Evolutionary conservation across 2,113 vertebrate genomes (phyloP), one percentile per base, ranked within the genome.

Genomic region (Corvus cornix): DNA sequence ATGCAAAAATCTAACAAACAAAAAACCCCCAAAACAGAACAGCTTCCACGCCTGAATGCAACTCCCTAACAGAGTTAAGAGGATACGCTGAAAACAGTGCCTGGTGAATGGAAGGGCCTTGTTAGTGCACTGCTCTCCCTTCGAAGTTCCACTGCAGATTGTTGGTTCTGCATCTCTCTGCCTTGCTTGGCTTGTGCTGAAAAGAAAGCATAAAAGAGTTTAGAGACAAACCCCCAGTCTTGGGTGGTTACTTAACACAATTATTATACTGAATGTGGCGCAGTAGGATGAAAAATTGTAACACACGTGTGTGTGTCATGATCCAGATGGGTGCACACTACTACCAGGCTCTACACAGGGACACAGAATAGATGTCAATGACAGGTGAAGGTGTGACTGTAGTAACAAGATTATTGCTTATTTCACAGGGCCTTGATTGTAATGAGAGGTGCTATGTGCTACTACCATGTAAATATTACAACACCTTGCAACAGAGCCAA

Each of bases 31-130:
- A 72, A 83, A 93, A n/a, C 41, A 86, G 70, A 95, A 97, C 97
- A 79, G 35, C 53, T 87, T 44, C 51, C 52, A 73, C 0, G 13
- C 53, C 49, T 72, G 37, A 66, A 53, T 11, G 31, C 37, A 49
- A 84, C 33, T 49, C 51, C 46, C 70, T 17, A 33, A 48, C 31
- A 41, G 17, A 44, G 53, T 46, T 44, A 84, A 95, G 96, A 98
- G 99, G 99, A 99, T 99, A 99, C 99, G 99, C 73, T 99, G 99
- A 98, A 99, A 99, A 98, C 99, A 99, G 97, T 99, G 99, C 94
- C 97, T 98, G 87, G 99, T 99, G 98, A 99, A 99, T 80, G 99
- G 99, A 97, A 99, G 98, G 95, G 99, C 98, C 97, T 96, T 97
- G 98, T 98, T 99, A 94, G 87, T 97, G 98, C 99, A 99, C 91